Conservation (phyloP, 2,888 invertebrate genomes). For the Odontocerum albicorne region DNA sequence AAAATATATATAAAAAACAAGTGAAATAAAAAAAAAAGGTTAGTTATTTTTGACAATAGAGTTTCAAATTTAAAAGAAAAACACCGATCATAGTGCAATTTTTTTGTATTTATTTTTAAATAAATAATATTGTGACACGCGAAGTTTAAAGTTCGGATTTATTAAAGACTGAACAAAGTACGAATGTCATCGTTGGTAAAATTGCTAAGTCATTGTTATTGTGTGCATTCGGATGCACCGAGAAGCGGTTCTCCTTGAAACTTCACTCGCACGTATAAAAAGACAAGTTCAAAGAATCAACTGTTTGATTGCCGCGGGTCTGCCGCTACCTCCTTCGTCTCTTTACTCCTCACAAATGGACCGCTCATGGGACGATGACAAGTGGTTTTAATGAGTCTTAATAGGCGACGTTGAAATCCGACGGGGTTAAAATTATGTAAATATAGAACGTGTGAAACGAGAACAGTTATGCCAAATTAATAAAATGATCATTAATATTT, state of each 20-base stretch:
- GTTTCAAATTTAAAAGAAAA: too few species aligned
- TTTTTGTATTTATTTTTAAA: too few species aligned
- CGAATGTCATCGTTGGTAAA: background rate
- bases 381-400: background rate
- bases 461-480: too few species aligned
- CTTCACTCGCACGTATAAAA: background rate
- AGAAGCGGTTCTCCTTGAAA: conserved; percentile 17
- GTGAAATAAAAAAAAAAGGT: background rate
- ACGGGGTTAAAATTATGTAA: too few species aligned
- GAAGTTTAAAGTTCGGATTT: too few species aligned
- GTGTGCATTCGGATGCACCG: conserved; percentile 15
- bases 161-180: too few species aligned
- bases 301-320: background rate
- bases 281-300: conserved; percentile 2
- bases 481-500: too few species aligned
- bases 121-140: too few species aligned
- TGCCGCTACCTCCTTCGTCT: background rate
- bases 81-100: too few species aligned
- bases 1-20: conserved; percentile 44
- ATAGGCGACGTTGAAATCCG: too few species aligned
- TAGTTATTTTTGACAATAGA: too few species aligned
- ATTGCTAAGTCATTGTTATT: conserved; percentile 19
- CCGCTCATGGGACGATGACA: background rate
- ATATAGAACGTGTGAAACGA: too few species aligned
- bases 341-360: background rate